A percentile compares a stretch with the other conserved stretches of the same genome.
Conservation (phyloP, 2,113 vertebrate species). For the Hypanus sabinus region DNA sequence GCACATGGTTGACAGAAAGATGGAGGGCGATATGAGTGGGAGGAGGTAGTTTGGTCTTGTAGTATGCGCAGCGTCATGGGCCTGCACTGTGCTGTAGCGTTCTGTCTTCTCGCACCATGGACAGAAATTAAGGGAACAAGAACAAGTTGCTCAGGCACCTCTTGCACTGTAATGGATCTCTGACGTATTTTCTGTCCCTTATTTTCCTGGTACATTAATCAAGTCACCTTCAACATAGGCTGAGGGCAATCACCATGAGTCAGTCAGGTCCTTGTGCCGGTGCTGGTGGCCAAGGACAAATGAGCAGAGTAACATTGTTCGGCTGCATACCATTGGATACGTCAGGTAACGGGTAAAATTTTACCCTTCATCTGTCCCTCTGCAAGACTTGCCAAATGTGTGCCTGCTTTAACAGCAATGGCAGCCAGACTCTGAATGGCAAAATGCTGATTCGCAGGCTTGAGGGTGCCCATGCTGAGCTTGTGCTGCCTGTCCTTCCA, state of each 20-base stretch:
- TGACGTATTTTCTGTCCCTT: not conserved
- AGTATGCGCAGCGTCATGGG: no score
- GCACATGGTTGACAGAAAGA: no score
- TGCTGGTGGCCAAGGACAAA: not conserved
- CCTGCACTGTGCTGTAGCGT: no score
- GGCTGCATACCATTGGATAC: not conserved
- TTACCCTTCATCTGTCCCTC: not conserved
- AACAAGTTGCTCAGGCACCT: not conserved
- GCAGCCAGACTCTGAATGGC: not conserved
- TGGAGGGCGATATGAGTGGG: no score
- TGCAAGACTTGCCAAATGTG: not conserved
- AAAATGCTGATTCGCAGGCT: not conserved
- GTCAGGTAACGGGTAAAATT: not conserved
- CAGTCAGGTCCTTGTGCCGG: not conserved
- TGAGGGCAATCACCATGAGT: not conserved
- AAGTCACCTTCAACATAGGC: not conserved
- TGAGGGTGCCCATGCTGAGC: not conserved
- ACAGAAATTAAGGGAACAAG: not conserved
- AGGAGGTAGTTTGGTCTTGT: no score
- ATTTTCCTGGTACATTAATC: not conserved
- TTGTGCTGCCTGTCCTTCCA: not conserved
- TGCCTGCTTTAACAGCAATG: not conserved
- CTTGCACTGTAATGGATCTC: not conserved
- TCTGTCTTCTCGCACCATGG: no score
- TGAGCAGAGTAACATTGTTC: not conserved